Evolutionary conservation across 2,113 vertebrate genomes (phyloP), one percentile per base, ranked within the genome.

Genomic region (Trogon surrucura): DNA sequence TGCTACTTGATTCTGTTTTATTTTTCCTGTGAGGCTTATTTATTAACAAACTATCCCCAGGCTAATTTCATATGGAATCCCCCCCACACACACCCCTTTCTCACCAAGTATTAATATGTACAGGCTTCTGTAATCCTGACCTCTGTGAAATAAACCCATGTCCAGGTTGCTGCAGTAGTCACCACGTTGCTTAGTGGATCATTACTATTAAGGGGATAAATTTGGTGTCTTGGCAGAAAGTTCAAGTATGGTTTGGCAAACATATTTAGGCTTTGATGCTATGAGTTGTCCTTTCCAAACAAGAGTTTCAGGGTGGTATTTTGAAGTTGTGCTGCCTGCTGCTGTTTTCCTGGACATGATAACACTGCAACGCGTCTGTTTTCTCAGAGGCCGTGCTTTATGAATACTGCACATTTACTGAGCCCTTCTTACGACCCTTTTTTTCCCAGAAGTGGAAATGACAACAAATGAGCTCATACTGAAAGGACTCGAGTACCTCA

Each of bases 381-480:
- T 56, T 84, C 38, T 84, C 78, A 50, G 69, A 80, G 69, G 73
- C 48, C 1, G 1, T 64, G 61, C 29, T 50, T 71, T 75, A 64
- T 65, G 73, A 95, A 88, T 45, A 21, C 61, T 92, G 50, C 80
- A 47, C 61, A 84, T 84, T 94, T 80, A 88, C 74, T 66, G 69
- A 64, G 67, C 72, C 88, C 29, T 93, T 71, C 72, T 88, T 67
- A n/a, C 65, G 80, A 60, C 53, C 20, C 16, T 23, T 81, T 67
- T 91, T 78, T 71, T 9, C 77, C 80, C 92, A 89, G 73, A 91
- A 91, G 53, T 96, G 92, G 83, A 91, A 94, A 96, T 70, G 77
- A 91, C 86, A 96, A 93, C 88, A 96, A 89, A 91, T 96, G 83
- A 92, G 73, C 86, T 96, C 94, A 96, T 3, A 1, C 51, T 69